A percentile compares a stretch with the other conserved stretches of the same genome.
These are phyloP conservation scores for Cepaea hortensis DNA, from an alignment of 2,888 invertebrate genomes.

Conservation along the genomic window DNA sequence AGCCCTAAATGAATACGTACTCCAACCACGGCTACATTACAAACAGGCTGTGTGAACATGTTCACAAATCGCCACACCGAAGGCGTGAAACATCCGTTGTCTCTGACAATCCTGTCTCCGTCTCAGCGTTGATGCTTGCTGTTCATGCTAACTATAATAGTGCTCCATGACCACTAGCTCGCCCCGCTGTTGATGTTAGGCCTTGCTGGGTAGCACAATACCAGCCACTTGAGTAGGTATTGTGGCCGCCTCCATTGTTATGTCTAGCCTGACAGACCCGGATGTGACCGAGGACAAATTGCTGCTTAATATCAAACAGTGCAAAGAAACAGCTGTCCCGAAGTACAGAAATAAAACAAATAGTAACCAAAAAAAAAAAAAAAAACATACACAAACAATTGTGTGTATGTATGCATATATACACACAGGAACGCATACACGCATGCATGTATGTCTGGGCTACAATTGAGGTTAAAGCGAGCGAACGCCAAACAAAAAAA, in stretches of 20 bases:
- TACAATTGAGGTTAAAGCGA: too few species aligned
- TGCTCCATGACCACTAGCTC: neutral
- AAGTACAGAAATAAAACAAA: neutral
- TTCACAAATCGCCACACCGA: neutral
- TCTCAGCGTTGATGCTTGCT: too few species aligned
- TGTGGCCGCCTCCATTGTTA: constrained; percentile 1
- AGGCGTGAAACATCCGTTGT: neutral
- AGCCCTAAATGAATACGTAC: constrained; percentile 12
- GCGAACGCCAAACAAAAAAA: too few species aligned
- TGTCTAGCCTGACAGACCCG: constrained; percentile 26
- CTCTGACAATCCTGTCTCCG: neutral
- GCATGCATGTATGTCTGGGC: too few species aligned
- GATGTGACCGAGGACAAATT: neutral
- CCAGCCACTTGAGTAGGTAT: neutral
- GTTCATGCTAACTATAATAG: neutral
- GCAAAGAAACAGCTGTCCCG: neutral
- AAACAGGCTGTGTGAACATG: neutral
- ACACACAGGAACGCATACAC: too few species aligned
- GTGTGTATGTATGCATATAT: too few species aligned
- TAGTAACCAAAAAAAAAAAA: too few species aligned
- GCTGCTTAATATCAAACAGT: too few species aligned
- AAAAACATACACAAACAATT: neutral
- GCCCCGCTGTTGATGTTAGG: constrained; percentile 17
- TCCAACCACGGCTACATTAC: constrained; percentile 24
- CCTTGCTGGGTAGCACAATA: neutral